phyloP scores from a whole-genome alignment of 1,140 invertebrate species.

The Matsumurasca onukii region DNA sequence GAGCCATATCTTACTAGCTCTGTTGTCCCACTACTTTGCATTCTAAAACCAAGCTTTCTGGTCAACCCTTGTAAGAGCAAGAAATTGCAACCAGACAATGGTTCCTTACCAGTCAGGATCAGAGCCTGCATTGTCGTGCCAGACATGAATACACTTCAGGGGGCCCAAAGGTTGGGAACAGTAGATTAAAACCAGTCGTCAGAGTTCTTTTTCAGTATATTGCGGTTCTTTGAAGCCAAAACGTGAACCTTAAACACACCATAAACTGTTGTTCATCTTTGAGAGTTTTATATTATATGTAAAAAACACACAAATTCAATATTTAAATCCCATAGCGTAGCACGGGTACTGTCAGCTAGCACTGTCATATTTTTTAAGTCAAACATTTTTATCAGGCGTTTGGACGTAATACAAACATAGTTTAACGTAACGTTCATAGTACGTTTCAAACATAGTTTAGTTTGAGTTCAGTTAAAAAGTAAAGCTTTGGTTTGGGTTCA shows the following conservation, averaged over 20 bases:
- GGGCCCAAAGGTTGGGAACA: background rate
- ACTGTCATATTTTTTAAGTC: no score
- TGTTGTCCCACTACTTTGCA: background rate
- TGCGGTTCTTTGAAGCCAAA: background rate
- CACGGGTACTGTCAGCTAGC: no score
- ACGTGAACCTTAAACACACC: background rate
- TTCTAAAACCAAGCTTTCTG: background rate
- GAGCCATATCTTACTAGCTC: background rate
- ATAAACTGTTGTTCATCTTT: background rate
- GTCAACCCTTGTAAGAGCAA: background rate
- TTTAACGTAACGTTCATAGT: no score
- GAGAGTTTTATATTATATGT: no score
- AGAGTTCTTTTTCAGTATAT: background rate
- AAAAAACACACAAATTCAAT: no score
- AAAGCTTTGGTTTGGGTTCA: background rate
- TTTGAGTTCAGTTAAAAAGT: background rate
- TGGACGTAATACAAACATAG: no score
- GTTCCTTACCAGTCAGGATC: background rate
- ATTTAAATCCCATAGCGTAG: no score
- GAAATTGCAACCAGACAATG: background rate
- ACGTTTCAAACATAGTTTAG: background rate
- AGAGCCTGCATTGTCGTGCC: slow-evolving; percentile 1
- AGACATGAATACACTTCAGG: background rate
- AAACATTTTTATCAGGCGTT: no score
- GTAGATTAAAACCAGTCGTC: slow-evolving; percentile 1